Evolutionary conservation across 2,888 invertebrate genomes (phyloP).

Genomic region (Conchocele bisecta): DNA sequence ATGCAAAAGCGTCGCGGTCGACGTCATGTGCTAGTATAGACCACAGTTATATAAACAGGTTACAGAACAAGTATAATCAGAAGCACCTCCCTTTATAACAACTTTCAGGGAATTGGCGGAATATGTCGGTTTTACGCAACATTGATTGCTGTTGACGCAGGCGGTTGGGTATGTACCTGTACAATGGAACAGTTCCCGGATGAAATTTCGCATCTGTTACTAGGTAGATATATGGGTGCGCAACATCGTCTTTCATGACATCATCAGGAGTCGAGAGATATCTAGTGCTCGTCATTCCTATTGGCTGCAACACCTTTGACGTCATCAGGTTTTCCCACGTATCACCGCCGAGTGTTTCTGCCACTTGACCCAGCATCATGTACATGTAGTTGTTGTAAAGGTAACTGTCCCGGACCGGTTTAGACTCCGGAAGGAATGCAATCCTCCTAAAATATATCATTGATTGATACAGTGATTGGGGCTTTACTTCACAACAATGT

Average conservation of each 20-base stretch:
- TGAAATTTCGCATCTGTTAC: slow-evolving; percentile 26
- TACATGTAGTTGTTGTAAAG: slow-evolving; percentile 58
- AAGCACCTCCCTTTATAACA: no score
- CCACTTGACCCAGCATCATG: slow-evolving; percentile 49
- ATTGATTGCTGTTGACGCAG: no score
- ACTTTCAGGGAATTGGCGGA: no score
- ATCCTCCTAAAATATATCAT: no score
- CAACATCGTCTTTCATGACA: slow-evolving; percentile 11
- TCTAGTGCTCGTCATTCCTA: slow-evolving; percentile 49
- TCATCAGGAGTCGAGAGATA: slow-evolving; percentile 26
- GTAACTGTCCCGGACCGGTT: slow-evolving; percentile 48
- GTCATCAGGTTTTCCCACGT: slow-evolving; percentile 48
- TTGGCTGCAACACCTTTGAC: slow-evolving; percentile 38
- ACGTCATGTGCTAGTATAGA: no score
- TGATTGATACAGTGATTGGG: no score
- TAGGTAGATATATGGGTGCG: slow-evolving; percentile 42
- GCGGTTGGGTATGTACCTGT: slow-evolving; percentile 37
- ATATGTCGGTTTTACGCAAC: no score
- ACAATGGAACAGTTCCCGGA: slow-evolving; percentile 23
- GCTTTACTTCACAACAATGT: no score
- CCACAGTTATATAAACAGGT: no score
- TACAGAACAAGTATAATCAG: no score
- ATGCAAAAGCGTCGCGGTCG: no score
- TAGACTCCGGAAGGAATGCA: slow-evolving; percentile 41
- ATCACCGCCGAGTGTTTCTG: slow-evolving; percentile 46